Evolutionary conservation across 2,797 vertebrate species (phyloP).

Genomic region (Syngnathus rostellatus): DNA sequence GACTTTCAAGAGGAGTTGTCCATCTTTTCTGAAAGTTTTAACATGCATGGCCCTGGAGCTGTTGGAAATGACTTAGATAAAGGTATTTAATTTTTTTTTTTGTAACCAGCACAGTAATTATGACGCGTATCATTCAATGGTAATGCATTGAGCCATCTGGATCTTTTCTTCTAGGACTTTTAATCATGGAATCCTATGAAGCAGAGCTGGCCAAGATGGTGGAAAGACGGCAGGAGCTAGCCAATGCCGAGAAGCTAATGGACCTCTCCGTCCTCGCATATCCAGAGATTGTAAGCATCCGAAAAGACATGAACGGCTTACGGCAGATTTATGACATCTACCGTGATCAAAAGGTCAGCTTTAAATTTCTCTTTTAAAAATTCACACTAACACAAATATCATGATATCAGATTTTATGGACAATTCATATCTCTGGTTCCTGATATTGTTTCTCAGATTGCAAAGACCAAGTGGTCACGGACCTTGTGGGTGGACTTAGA

Average conservation of each 20-base stretch:
- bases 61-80: conserved; percentile 85
- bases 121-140: neutral
- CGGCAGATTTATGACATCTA: conserved; percentile 81
- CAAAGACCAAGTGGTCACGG: conserved; percentile 88
- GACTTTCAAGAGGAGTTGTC: conserved; percentile 69
- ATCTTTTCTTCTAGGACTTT: conserved; percentile 64
- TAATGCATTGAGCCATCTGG: conserved; percentile 1
- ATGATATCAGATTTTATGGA: neutral
- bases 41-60: conserved; percentile 78
- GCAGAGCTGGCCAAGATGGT: conserved; percentile 72
- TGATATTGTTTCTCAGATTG: conserved; percentile 60
- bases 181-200: conserved; percentile 72
- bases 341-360: conserved; percentile 71
- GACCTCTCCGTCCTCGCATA: conserved; percentile 77
- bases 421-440: neutral
- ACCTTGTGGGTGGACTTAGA: conserved; percentile 88
- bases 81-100: conserved; percentile 63
- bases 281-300: conserved; percentile 73
- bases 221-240: conserved; percentile 65
- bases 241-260: conserved; percentile 83
- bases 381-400: no score
- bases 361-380: neutral
- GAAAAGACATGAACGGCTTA: conserved; percentile 79
- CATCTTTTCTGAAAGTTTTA: conserved; percentile 76
- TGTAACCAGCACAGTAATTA: no score